Conservation (phyloP, 2,888 invertebrate species). For the Parnassius apollo region DNA sequence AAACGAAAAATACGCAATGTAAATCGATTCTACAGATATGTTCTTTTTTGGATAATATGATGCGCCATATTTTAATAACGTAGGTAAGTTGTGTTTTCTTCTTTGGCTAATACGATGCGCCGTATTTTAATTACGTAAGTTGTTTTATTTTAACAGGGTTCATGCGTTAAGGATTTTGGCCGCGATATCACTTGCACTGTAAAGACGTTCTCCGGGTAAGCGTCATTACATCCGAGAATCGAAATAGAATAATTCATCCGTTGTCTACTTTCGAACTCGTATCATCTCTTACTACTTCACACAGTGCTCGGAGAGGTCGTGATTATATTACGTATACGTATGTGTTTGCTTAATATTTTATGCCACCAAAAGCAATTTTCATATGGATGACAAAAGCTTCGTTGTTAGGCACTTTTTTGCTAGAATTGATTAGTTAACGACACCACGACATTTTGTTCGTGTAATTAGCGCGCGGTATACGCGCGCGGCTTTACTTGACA, state of each 20-base stretch:
- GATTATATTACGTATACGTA: constrained; percentile 19
- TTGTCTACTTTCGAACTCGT: constrained; percentile 34
- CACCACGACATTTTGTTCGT: constrained; percentile 44
- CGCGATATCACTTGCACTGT: constrained; percentile 19
- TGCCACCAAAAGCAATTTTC: constrained; percentile 54
- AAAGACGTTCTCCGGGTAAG: constrained; percentile 24
- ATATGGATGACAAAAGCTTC: constrained; percentile 55
- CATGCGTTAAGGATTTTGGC: constrained; percentile 10
- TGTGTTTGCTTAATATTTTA: constrained; percentile 35
- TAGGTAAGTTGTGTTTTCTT: constrained; percentile 5
- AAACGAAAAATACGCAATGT: background rate
- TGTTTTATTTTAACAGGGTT: constrained; percentile 14
- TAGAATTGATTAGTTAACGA: constrained; percentile 61
- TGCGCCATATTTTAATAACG: constrained; percentile 8
- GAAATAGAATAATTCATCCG: constrained; percentile 34
- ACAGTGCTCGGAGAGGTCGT: constrained; percentile 14
- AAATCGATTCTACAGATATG: constrained; percentile 1
- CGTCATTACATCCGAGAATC: constrained; percentile 27
- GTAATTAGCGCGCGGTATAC: constrained; percentile 55
- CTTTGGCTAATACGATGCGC: constrained; percentile 7
- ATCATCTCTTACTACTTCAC: constrained; percentile 20
- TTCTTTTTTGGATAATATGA: constrained; percentile 8
- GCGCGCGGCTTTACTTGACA: constrained; percentile 8
- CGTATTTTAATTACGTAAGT: constrained; percentile 11
- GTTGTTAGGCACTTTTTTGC: constrained; percentile 42